A percentile compares a stretch with the other conserved stretches of the same genome.
These are phyloP conservation scores for Pheosia tremula DNA, from an alignment of 2,888 invertebrate genomes.

Conservation along the genomic window DNA sequence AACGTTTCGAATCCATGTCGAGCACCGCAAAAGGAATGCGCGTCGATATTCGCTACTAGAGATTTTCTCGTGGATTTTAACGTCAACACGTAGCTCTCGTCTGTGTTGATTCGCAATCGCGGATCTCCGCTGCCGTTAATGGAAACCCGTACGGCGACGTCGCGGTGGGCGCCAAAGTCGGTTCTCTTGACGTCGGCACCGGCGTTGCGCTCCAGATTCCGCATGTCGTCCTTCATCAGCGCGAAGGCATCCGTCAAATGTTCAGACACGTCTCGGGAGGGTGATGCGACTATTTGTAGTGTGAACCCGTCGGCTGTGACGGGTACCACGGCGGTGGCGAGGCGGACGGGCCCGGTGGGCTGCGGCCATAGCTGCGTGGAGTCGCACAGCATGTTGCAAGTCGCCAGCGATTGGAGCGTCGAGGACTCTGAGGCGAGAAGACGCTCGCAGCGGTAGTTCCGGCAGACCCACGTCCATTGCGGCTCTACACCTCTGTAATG, in stretches of 20 bases:
- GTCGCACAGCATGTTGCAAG: slow-evolving; percentile 92
- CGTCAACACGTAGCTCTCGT: slow-evolving; percentile 90
- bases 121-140: slow-evolving; percentile 82
- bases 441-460: slow-evolving; percentile 88
- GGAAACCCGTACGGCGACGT: slow-evolving; percentile 77
- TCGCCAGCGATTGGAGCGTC: slow-evolving; percentile 85
- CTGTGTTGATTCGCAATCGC: slow-evolving; percentile 86
- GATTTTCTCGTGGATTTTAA: slow-evolving; percentile 77
- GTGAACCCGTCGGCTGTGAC: slow-evolving; percentile 82
- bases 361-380: slow-evolving; percentile 91
- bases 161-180: slow-evolving; percentile 66
- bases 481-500: slow-evolving; percentile 75
- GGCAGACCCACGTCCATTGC: slow-evolving; percentile 92
- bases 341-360: slow-evolving; percentile 88
- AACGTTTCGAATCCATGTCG: slow-evolving; percentile 91
- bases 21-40: slow-evolving; percentile 90
- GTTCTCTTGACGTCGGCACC: slow-evolving; percentile 47
- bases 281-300: slow-evolving; percentile 67
- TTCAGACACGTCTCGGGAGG: slow-evolving; percentile 62
- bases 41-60: slow-evolving; percentile 86
- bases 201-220: slow-evolving; percentile 70
- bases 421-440: slow-evolving; percentile 65
- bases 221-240: slow-evolving; percentile 80
- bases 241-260: slow-evolving; percentile 80
- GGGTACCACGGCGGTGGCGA: slow-evolving; percentile 86